These are phyloP conservation scores for Psettodes erumei DNA, from an alignment of 2,113 vertebrate genomes.

Conservation along the genomic window DNA sequence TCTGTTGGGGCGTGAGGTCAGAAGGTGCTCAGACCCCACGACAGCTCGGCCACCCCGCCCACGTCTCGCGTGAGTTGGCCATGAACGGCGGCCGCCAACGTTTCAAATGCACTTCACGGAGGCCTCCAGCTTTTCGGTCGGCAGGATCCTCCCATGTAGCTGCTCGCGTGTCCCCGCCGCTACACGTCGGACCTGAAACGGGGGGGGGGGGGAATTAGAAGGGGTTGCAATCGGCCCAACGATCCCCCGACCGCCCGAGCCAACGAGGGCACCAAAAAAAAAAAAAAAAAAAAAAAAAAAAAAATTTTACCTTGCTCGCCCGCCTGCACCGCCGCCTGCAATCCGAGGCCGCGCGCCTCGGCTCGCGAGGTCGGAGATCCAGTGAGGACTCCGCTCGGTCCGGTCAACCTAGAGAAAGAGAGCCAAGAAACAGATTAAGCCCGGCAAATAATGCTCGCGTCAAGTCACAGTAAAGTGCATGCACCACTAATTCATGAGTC, in stretches of 20 bases:
- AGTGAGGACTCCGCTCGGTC: conserved; percentile 20
- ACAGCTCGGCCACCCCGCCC: neutral
- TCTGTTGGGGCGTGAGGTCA: no score
- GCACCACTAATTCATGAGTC: conserved; percentile 65
- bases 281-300: neutral
- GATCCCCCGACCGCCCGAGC: no score
- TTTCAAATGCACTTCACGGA: neutral
- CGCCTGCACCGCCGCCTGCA: neutral
- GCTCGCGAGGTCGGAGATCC: conserved; percentile 18
- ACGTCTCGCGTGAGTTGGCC: no score
- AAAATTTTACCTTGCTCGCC: conserved; percentile 33
- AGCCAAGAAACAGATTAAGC: conserved; percentile 43
- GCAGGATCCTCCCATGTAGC: conserved; percentile 5
- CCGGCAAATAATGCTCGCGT: neutral
- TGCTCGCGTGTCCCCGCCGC: conserved; percentile 9
- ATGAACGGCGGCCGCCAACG: neutral
- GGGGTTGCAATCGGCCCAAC: accelerated
- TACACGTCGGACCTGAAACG: conserved; percentile 33
- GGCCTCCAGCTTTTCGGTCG: neutral
- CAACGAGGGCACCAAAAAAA: no score
- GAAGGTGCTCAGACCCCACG: neutral
- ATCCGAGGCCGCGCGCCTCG: conserved; percentile 1
- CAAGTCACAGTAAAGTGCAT: conserved; percentile 50
- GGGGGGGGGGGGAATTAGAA: no score
- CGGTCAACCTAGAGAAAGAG: conserved; percentile 67